phyloP scores from a whole-genome alignment of 2,797 vertebrate genomes.

The Sternarchorhynchus goeldii region DNA sequence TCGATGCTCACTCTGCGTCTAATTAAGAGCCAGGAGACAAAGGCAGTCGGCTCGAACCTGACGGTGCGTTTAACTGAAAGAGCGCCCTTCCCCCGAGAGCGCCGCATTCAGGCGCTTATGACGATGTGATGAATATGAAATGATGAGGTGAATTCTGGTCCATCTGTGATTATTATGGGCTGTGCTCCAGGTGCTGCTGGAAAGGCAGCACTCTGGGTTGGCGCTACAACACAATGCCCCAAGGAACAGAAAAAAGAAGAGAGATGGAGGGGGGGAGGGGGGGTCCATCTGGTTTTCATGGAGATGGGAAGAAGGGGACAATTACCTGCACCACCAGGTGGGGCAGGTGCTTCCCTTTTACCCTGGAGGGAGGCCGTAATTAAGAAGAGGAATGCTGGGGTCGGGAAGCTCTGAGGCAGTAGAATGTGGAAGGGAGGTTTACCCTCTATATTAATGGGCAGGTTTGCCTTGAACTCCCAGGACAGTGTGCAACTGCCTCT shows the following conservation, averaged over 20 bases:
- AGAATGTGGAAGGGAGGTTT: slow-evolving; percentile 54
- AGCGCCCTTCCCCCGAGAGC: slow-evolving; percentile 68
- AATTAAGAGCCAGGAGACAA: slow-evolving; percentile 72
- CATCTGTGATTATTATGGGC: slow-evolving; percentile 49
- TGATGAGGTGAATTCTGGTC: slow-evolving; percentile 57
- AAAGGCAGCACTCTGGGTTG: slow-evolving; percentile 42
- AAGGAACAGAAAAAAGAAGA: not conserved
- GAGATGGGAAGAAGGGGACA: slow-evolving; percentile 24
- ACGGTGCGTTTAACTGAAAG: slow-evolving; percentile 70
- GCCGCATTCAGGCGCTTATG: slow-evolving; percentile 70
- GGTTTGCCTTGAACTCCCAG: slow-evolving; percentile 25
- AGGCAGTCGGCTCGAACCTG: slow-evolving; percentile 59
- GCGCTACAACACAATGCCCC: not conserved
- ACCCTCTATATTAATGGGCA: slow-evolving; percentile 49
- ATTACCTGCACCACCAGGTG: slow-evolving; percentile 38
- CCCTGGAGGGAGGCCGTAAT: slow-evolving; percentile 66
- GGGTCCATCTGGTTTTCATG: slow-evolving; percentile 44
- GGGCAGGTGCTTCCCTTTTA: slow-evolving; percentile 50
- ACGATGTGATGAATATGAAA: slow-evolving; percentile 78
- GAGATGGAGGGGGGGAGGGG: not conserved
- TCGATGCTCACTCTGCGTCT: slow-evolving; percentile 73
- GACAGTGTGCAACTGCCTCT: not conserved
- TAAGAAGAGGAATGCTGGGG: slow-evolving; percentile 50
- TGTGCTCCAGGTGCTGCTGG: slow-evolving; percentile 40
- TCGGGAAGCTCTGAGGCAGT: not conserved